phyloP scores from a whole-genome alignment of 2,797 vertebrate species.

The Tolypeutes matacus region DNA sequence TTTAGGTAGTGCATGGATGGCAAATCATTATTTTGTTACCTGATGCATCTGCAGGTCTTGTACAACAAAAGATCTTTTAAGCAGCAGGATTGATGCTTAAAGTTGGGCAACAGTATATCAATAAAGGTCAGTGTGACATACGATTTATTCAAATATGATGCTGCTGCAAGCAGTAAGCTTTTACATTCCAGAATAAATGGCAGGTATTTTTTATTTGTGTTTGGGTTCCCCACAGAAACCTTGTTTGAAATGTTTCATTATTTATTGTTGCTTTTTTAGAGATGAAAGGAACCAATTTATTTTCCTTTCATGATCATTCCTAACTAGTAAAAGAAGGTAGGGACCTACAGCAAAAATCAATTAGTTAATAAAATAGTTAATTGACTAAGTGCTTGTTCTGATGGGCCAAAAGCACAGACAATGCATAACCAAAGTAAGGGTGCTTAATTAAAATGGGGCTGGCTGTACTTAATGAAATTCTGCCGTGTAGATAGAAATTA shows the following conservation, averaged over 20 bases:
- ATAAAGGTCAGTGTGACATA: constrained; percentile 88
- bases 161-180: constrained; percentile 83
- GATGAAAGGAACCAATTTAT: constrained; percentile 88
- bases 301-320: constrained; percentile 85
- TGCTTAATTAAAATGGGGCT: constrained; percentile 86
- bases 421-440: constrained; percentile 82
- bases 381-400: constrained; percentile 88
- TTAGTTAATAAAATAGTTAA: constrained; percentile 91
- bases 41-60: constrained; percentile 81
- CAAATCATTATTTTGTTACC: constrained; percentile 82
- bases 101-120: constrained; percentile 84
- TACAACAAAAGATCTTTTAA: constrained; percentile 85
- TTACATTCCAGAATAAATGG: constrained; percentile 85
- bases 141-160: constrained; percentile 87
- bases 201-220: constrained; percentile 84
- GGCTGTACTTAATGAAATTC: constrained; percentile 79
- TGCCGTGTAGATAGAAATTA: constrained; percentile 81
- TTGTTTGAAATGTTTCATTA: constrained; percentile 87
- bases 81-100: constrained; percentile 84
- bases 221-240: constrained; percentile 84
- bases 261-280: constrained; percentile 87
- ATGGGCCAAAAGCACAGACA: constrained; percentile 84
- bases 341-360: constrained; percentile 88
- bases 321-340: constrained; percentile 84
- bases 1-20: constrained; percentile 55